Conservation (phyloP, 1,140 invertebrate species). For the Medauroidea extradentata region DNA sequence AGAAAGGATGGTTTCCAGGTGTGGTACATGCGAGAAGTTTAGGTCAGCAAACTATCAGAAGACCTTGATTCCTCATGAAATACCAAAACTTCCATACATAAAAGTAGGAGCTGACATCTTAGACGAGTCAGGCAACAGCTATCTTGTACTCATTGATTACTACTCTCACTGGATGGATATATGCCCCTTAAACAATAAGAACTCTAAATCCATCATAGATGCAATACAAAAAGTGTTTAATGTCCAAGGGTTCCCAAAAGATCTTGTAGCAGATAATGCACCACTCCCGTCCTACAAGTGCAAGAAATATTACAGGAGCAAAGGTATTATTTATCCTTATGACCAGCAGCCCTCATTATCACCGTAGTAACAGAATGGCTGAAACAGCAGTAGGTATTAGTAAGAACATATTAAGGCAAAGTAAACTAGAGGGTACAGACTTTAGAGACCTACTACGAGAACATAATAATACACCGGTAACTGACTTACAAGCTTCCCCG, state of each 20-base stretch:
- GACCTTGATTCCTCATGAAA: slow-evolving; percentile 21
- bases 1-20: neutral
- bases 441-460: too few species aligned
- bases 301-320: too few species aligned
- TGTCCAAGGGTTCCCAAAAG: slow-evolving; percentile 14
- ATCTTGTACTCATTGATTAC: slow-evolving; percentile 22
- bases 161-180: slow-evolving; percentile 24
- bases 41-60: slow-evolving; percentile 17
- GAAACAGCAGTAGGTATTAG: too few species aligned
- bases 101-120: slow-evolving; percentile 23
- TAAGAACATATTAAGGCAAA: too few species aligned
- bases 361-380: too few species aligned
- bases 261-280: slow-evolving; percentile 13
- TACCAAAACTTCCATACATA: slow-evolving; percentile 22
- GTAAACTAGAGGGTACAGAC: too few species aligned
- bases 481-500: too few species aligned
- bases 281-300: too few species aligned
- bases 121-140: slow-evolving; percentile 12
- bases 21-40: slow-evolving; percentile 14
- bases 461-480: too few species aligned
- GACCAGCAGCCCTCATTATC: too few species aligned
- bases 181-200: neutral
- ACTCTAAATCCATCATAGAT: slow-evolving; percentile 18
- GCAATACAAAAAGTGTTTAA: slow-evolving; percentile 12
- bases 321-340: too few species aligned